A percentile compares a stretch with the other conserved stretches of the same genome.
Conservation (phyloP, 1,140 invertebrate species). For the Gryon sp. region DNA sequence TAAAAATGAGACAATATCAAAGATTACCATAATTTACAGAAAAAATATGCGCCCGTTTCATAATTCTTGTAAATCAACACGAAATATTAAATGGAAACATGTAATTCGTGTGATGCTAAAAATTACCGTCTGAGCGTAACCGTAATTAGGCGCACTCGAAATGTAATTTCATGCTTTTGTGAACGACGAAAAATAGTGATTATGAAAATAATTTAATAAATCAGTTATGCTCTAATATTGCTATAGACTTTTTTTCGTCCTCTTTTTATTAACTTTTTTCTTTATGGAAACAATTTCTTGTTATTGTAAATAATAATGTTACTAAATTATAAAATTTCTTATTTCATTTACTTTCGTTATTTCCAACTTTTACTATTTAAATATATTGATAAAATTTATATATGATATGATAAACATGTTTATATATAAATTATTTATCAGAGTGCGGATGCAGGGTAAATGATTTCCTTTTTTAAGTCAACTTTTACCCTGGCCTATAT, state of each 20-base stretch:
- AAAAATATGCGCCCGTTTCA: too few relatives aligned
- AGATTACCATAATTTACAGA: too few relatives aligned
- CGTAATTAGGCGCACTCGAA: slow-evolving; percentile 31
- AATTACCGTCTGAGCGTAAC: slow-evolving; percentile 15
- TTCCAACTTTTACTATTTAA: too few relatives aligned
- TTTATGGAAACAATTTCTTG: too few relatives aligned
- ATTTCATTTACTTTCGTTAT: too few relatives aligned
- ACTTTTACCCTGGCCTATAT: slow-evolving; percentile 2
- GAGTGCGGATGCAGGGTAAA: background rate
- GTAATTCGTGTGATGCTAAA: too few relatives aligned
- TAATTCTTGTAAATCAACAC: background rate
- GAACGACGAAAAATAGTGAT: slow-evolving; percentile 35
- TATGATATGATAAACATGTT: background rate
- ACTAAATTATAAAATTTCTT: too few relatives aligned
- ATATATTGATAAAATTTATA: too few relatives aligned
- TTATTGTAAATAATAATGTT: background rate
- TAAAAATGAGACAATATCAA: too few relatives aligned
- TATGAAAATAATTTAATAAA: slow-evolving; percentile 40
- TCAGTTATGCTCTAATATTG: slow-evolving; percentile 42
- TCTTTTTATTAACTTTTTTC: too few relatives aligned
- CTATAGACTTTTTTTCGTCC: slow-evolving; percentile 18
- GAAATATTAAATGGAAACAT: too few relatives aligned
- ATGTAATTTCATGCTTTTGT: slow-evolving; percentile 34
- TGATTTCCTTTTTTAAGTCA: too few relatives aligned
- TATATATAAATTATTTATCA: background rate